A percentile compares a stretch with the other conserved stretches of the same genome.
phyloP scores from a whole-genome alignment of 2,797 vertebrate species.

The Allobates femoralis region DNA sequence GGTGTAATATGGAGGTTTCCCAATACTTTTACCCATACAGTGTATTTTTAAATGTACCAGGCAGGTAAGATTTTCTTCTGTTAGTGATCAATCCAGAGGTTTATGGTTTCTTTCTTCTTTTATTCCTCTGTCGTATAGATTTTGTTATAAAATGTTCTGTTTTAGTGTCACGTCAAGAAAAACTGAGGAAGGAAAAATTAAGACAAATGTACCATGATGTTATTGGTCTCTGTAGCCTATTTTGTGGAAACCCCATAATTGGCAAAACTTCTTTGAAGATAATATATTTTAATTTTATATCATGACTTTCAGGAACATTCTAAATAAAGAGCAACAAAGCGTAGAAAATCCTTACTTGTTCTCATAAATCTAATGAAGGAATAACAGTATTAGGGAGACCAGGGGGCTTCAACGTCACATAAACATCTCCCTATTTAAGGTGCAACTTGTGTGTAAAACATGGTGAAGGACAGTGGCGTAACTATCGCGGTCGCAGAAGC shows the following conservation, averaged over 20 bases:
- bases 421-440: too few relatives aligned
- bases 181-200: neutral
- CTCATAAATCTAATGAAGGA: too few relatives aligned
- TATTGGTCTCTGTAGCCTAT: neutral
- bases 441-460: too few relatives aligned
- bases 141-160: constrained; percentile 30
- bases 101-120: constrained; percentile 13
- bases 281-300: neutral
- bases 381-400: too few relatives aligned
- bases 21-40: too few relatives aligned
- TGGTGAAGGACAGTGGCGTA: too few relatives aligned
- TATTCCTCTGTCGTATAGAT: constrained; percentile 18
- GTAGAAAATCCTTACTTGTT: neutral
- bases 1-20: too few relatives aligned
- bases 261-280: neutral
- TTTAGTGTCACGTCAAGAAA: constrained; percentile 15
- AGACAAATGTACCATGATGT: neutral
- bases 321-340: neutral
- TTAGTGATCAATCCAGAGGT: neutral
- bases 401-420: too few relatives aligned
- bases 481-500: too few relatives aligned
- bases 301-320: neutral
- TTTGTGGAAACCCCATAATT: constrained; percentile 16
- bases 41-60: neutral
- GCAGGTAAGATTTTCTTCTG: neutral